Evolutionary conservation across 2,797 vertebrate species (phyloP).

Genomic region (Cyprinella venusta): DNA sequence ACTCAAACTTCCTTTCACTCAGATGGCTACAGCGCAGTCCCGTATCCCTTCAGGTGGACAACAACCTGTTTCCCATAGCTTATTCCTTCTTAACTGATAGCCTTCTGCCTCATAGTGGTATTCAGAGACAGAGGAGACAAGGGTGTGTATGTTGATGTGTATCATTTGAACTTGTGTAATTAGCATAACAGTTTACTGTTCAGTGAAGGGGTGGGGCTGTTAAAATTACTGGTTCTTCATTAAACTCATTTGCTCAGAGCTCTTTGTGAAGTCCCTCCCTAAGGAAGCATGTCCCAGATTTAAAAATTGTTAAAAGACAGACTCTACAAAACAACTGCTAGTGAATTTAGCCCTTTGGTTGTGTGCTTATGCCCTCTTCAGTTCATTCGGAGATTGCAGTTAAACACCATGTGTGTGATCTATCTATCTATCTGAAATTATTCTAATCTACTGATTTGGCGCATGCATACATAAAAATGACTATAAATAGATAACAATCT

Average conservation of each 20-base stretch:
- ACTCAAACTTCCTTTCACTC: slow-evolving; percentile 23
- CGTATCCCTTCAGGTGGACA: slow-evolving; percentile 11
- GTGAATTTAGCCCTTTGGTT: slow-evolving; percentile 26
- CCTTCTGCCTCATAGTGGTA: slow-evolving; percentile 23
- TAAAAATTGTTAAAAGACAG: background rate
- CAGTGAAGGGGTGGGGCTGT: background rate
- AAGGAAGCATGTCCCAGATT: slow-evolving; percentile 41
- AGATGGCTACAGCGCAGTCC: background rate
- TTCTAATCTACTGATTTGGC: background rate
- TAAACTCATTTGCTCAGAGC: slow-evolving; percentile 5
- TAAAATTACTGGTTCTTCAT: slow-evolving; percentile 15
- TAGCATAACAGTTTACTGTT: slow-evolving; percentile 1
- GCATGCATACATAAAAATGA: background rate
- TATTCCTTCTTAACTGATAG: slow-evolving; percentile 28
- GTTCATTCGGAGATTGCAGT: slow-evolving; percentile 37
- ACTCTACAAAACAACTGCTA: background rate
- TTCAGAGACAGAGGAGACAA: slow-evolving; percentile 1
- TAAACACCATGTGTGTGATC: no score
- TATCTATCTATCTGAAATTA: background rate
- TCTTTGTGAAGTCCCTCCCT: slow-evolving; percentile 18
- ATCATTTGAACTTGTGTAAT: background rate
- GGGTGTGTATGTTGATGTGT: no score
- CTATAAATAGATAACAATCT: no score
- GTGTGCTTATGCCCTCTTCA: slow-evolving; percentile 54
- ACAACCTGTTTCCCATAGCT: background rate